A percentile compares a stretch with the other conserved stretches of the same genome.
These are phyloP conservation scores for Chloropsis hardwickii DNA, from an alignment of 2,113 vertebrate genomes.

Conservation along the genomic window DNA sequence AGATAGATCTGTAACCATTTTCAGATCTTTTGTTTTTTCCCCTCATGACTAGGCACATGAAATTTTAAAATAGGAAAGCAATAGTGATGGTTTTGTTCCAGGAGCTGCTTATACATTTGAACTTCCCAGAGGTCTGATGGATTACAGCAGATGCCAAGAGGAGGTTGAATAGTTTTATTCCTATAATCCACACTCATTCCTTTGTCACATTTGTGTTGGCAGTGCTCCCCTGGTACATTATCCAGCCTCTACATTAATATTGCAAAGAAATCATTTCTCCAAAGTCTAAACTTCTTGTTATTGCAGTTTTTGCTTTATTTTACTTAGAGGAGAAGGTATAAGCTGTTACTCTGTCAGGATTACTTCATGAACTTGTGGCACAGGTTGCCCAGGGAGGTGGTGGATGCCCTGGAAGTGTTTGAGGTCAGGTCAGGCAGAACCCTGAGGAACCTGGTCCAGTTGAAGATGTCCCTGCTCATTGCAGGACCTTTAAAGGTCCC, in stretches of 20 bases:
- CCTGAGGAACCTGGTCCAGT: fast-evolving
- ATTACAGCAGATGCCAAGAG: not conserved
- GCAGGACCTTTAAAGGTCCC: not conserved
- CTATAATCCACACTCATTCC: not conserved
- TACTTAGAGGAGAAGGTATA: not conserved
- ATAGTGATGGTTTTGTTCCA: not conserved
- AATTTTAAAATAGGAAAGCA: not conserved
- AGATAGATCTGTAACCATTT: not conserved
- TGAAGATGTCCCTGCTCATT: not conserved
- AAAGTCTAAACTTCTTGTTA: not conserved
- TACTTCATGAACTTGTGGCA: not conserved
- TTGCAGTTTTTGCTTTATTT: not conserved
- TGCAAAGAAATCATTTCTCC: not conserved
- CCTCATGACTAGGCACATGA: not conserved
- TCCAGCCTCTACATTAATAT: not conserved
- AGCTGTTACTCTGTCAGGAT: fast-evolving
- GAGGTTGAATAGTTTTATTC: not conserved
- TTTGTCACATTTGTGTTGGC: not conserved
- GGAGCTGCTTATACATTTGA: not conserved
- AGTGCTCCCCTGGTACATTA: not conserved
- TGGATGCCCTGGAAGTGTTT: not conserved
- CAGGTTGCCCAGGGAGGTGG: not conserved
- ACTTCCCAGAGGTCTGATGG: not conserved
- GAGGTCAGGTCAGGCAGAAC: not conserved
- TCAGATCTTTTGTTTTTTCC: not conserved